Evolutionary conservation across 2,888 invertebrate species (phyloP), one percentile per base, ranked within the genome.

Genomic region (Blera fallax): DNA sequence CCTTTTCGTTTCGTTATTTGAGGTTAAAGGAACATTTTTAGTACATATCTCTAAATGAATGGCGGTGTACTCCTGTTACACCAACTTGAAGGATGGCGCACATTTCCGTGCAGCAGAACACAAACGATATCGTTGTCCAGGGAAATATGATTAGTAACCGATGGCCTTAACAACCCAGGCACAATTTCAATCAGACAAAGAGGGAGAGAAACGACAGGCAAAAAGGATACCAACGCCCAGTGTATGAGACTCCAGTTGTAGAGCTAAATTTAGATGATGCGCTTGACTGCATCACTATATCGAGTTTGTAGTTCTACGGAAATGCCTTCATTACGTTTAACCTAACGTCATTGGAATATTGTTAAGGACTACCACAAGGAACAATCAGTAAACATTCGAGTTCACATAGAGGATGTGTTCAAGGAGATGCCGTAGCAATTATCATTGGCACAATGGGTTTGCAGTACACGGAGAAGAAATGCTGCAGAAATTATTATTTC

Each of bases 311-410:
- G 14, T 34, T 34, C 34, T 6, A 16, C 37, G 34, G 14, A 29
- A 48, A 54, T 67, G 74, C 54, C 69, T 56, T 74, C 48, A 83
- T 83, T 64, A 69, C 14, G 69, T 70, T 79, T 50, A 77, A 62
- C 48, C 34, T 18, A 58, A 54, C 48, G 24, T 78, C 27, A 73
- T 73, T 73, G 64, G 50, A 67, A 56, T 56, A 74, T 73, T 56
- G 54, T 69, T 48, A 45, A 52, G 29, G 56, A 64, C 52, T 1
- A 14, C 27, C 45, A 72, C 45, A 40, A 60, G 40, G 27, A 24
- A 24, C 69, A 69, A 74, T 65, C 45, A 27, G 60, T 60, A 37
- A 65, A 52, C 65, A 24, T 60, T 65, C 16, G 37, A 62, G 54
- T 58, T 34, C 40, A 16, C 54, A 52, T 60, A 58, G 52, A 52